Evolutionary conservation across 2,113 vertebrate genomes (phyloP), one percentile per base, ranked within the genome.

Genomic region (Martes martes): DNA sequence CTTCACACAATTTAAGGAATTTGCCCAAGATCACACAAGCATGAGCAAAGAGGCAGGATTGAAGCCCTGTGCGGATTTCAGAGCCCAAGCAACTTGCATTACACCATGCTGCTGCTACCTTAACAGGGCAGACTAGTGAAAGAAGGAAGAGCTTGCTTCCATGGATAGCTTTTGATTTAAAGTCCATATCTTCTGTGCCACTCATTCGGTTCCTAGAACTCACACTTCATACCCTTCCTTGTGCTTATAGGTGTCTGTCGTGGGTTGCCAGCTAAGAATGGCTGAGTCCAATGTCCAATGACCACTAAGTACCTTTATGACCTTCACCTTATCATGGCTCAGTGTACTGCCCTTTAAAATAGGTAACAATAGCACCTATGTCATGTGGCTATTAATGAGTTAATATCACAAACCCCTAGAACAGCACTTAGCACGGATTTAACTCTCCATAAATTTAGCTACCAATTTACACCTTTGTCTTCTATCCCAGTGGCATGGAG

Each of bases 371-470:
- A 31, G 14, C 3, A 47, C 36, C 21, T 26, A 55, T 26, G 28
- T 88, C 47, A 26, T 39, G 18, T 21, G 31, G 39, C 2, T 21
- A 31, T 86, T 52, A 76, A 18, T 28, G 15, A 74, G 26, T 83
- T 91, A 69, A 28, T 47, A 69, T 14, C n/a, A 52, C 24, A 89
- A 76, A 76, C 15, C 31, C n/a, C 26, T 52, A 42, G 31, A 81
- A 33, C 3, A 61, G 16, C 18, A 2, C 14, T n/a, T 81, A 52
- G 73, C 23, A 85, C 7, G 18, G 21, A 67, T 55, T 95, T 69
- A 82, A 74, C 26, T 92, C 24, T 82, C 33, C 19, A 19, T 65
- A 89, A 28, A 78, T 59, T 94, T 83, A 82, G 57, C 15, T 89
- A 71, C 45, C 39, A 57, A 92, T 76, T 45, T 74, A 11, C 4